Evolutionary conservation across 2,888 invertebrate species (phyloP).

Genomic region (Macaria notata): DNA sequence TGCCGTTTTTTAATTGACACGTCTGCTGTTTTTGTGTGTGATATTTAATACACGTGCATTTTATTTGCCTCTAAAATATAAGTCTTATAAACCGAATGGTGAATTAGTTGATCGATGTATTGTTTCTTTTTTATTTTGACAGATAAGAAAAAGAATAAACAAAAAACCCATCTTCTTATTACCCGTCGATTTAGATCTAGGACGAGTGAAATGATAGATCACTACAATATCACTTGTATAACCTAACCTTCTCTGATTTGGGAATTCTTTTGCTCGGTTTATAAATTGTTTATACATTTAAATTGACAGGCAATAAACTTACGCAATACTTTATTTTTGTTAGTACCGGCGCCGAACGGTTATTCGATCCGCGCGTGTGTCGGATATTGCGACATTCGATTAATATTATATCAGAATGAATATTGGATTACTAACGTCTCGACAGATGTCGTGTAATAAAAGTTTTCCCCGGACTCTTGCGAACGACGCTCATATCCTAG

Average conservation of each 20-base stretch:
- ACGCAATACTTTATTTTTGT: slow-evolving; percentile 8
- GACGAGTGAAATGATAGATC: no score
- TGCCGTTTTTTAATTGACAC: slow-evolving; percentile 37
- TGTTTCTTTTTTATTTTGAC: no score
- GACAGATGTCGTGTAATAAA: slow-evolving; percentile 63
- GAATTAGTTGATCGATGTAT: no score
- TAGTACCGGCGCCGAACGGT: slow-evolving; percentile 6
- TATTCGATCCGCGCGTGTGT: slow-evolving; percentile 12
- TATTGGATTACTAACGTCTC: slow-evolving; percentile 39
- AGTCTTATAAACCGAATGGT: no score
- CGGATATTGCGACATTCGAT: slow-evolving; percentile 23
- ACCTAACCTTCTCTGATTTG: no score
- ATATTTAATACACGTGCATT: background rate
- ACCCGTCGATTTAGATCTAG: no score
- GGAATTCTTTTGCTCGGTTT: no score
- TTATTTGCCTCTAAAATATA: no score
- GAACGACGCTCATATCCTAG: slow-evolving; percentile 38
- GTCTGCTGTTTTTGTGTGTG: slow-evolving; percentile 16
- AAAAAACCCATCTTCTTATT: no score
- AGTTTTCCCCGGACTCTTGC: slow-evolving; percentile 46
- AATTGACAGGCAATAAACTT: slow-evolving; percentile 13
- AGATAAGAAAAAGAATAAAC: no score
- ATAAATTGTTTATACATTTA: background rate
- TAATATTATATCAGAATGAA: slow-evolving; percentile 33
- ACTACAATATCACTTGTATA: no score